Conservation (phyloP, 2,797 vertebrate species). For the Anguilla anguilla region DNA sequence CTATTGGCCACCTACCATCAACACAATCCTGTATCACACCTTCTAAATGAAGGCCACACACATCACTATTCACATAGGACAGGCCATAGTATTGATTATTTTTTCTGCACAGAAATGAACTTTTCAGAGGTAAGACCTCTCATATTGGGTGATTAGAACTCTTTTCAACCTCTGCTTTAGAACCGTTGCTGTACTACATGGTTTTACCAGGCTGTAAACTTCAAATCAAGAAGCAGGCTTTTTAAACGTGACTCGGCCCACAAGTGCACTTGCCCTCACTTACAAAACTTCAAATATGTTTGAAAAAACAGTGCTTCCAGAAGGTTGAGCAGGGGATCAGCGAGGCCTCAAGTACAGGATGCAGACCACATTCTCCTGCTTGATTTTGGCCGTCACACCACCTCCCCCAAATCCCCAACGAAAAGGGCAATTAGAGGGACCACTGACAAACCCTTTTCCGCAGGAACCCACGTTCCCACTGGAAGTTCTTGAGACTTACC, state of each 20-base stretch:
- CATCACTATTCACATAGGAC: no score
- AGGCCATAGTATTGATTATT: no score
- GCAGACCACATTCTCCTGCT: slow-evolving; percentile 44
- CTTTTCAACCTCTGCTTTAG: neutral
- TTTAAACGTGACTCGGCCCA: neutral
- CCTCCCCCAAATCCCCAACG: slow-evolving; percentile 28
- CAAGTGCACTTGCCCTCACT: neutral
- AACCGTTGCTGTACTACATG: neutral
- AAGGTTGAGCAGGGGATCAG: slow-evolving; percentile 24
- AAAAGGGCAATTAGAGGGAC: slow-evolving; percentile 34
- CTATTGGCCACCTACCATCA: neutral
- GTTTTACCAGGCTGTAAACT: neutral
- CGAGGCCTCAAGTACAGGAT: slow-evolving; percentile 44
- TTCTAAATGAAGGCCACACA: neutral
- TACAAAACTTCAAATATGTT: neutral
- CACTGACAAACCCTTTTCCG: slow-evolving; percentile 30
- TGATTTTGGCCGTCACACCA: slow-evolving; percentile 32
- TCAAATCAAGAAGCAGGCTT: neutral
- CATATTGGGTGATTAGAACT: neutral
- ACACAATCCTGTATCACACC: neutral
- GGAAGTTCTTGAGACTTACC: neutral
- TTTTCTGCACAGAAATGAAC: no score
- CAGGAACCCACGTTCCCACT: neutral
- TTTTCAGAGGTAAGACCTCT: neutral
- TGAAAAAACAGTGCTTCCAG: slow-evolving; percentile 39